Conservation (phyloP, 2,797 vertebrate species). For the Lophotriccus pileatus region DNA sequence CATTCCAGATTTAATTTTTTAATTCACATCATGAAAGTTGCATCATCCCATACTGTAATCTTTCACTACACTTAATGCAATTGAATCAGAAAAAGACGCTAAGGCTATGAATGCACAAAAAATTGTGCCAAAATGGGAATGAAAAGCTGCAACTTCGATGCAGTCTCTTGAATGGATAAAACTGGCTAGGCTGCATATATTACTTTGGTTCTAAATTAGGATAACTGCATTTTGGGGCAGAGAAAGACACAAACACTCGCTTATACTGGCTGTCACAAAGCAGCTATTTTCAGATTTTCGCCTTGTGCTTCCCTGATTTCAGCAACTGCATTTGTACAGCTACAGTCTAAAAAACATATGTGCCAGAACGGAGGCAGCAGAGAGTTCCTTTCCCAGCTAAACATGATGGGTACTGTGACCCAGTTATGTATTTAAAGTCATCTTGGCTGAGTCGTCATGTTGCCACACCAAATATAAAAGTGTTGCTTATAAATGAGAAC, state of each 20-base stretch:
- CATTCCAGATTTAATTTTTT: not conserved
- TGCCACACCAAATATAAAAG: not conserved
- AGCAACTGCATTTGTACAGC: not conserved
- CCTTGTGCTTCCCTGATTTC: not conserved
- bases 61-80: not conserved
- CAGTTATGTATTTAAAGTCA: not conserved
- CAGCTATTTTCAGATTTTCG: not conserved
- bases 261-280: not conserved
- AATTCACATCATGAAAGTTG: not conserved
- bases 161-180: not conserved
- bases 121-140: not conserved
- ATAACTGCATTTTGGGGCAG: not conserved
- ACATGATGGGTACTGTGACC: not conserved
- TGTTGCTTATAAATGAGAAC: conserved; percentile 40
- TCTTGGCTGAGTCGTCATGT: not conserved
- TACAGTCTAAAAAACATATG: not conserved
- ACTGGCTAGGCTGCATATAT: not conserved
- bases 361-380: not conserved
- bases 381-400: not conserved
- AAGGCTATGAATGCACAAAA: not conserved
- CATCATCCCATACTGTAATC: not conserved
- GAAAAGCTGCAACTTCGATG: not conserved
- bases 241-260: not conserved
- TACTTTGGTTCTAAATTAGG: not conserved
- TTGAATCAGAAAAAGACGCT: not conserved